Conservation (phyloP, 2,797 vertebrate species). For the Labroides dimidiatus region DNA sequence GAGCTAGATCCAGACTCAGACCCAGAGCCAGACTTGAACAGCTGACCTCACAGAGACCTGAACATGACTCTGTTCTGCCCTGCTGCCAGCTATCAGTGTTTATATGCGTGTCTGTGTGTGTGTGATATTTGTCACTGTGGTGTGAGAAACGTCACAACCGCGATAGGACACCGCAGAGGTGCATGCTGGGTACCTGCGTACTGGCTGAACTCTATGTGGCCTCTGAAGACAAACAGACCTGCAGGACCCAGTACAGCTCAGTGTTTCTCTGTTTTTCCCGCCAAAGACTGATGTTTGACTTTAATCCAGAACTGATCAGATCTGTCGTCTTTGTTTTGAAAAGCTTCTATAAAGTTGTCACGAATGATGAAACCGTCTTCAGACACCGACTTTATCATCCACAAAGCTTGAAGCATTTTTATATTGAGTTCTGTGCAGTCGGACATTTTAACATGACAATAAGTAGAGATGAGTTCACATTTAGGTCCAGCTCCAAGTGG, state of each 20-base stretch:
- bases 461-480: neutral
- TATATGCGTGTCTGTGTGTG: slow-evolving; percentile 46
- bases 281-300: neutral
- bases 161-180: slow-evolving; percentile 69
- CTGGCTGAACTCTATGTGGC: slow-evolving; percentile 66
- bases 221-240: slow-evolving; percentile 47
- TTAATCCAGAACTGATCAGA: neutral
- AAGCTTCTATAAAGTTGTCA: no score
- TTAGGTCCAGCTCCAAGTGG: neutral
- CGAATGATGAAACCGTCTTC: no score
- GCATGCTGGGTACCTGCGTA: slow-evolving; percentile 61
- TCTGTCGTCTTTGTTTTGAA: no score
- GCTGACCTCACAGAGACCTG: slow-evolving; percentile 57
- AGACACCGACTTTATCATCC: no score
- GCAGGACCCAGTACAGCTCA: slow-evolving; percentile 4
- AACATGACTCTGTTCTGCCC: slow-evolving; percentile 67
- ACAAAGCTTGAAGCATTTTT: no score
- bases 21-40: neutral
- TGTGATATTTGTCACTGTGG: slow-evolving; percentile 73
- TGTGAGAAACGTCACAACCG: slow-evolving; percentile 73
- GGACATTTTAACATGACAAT: neutral
- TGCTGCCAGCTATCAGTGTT: slow-evolving; percentile 56
- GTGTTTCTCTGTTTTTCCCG: slow-evolving; percentile 9
- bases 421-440: no score
- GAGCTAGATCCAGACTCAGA: neutral